Evolutionary conservation across 2,888 invertebrate genomes (phyloP), one percentile per base, ranked within the genome.

Genomic region (Rambutsinella grinnellia): DNA sequence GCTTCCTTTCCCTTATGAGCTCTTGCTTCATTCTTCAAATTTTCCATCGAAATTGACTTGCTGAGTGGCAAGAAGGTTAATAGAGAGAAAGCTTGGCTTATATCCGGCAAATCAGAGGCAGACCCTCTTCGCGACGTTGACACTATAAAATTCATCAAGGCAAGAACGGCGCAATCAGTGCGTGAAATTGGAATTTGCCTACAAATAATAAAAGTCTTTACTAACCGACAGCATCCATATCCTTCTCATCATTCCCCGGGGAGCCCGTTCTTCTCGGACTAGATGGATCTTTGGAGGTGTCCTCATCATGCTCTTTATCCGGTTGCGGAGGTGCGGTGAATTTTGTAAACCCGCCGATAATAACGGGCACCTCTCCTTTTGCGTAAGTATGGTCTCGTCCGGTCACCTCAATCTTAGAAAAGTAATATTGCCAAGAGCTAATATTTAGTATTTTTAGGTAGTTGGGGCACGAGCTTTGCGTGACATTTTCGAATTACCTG

Each of bases 41-140:
- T 76, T 27, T 79, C 79, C 79, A 79, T 79, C 15, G 79, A 79
- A 10, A 72, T 72, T 6, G 79, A 76, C 47, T 76, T 79, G 24
- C 71, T 53, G 21, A 79, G 66, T n/a, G 79, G 79, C 49, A 76
- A 63, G 57, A 79, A 79, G 17, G 79, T 58, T 5, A 79, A 65
- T 5, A 79, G 62, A 17, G 76, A 76, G 36, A 79, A 79, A 24
- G 76, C 79, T 58, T 10, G 65, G 36, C 49, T 27, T 17, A 79
- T 13, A 44, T 79, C 68, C 5, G 79, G 76, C 21, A 79, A 57
- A 27, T 79, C 79, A 5, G 79, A 76, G 10, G 79, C 71, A 13
- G 79, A 79, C 13, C 79, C 76, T 5, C 79, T 71, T 21, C 79
- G 61, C 6, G 61, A 61, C 0, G 57, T 58, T 6, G 79, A 76